Conservation (phyloP, 37 sponge, comb jelly and placozoan species). For the Spongia lamella region DNA sequence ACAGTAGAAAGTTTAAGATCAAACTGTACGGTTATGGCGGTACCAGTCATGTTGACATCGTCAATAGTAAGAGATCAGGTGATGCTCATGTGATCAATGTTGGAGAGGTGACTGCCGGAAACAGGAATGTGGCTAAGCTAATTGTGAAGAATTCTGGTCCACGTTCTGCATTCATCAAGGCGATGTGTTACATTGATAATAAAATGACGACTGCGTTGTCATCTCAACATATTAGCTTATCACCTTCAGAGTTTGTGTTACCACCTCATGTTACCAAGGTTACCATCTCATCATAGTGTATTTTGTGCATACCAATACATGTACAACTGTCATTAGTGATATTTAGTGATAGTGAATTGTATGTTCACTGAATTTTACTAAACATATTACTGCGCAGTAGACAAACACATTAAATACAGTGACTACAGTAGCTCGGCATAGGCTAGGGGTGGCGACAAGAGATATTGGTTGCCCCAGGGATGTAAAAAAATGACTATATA, state of each 20-base stretch:
- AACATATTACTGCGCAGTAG: too few relatives aligned
- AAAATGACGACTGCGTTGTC: slow-evolving; percentile 25
- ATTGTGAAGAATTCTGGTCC: slow-evolving; percentile 51
- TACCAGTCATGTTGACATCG: slow-evolving; percentile 22
- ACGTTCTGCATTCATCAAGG: slow-evolving; percentile 48
- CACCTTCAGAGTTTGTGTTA: slow-evolving; percentile 40
- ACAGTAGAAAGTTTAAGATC: slow-evolving; percentile 51
- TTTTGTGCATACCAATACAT: not conserved
- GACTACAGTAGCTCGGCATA: too few relatives aligned
- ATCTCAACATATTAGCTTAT: slow-evolving; percentile 10
- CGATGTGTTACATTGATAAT: slow-evolving; percentile 10
- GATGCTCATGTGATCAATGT: slow-evolving; percentile 19
- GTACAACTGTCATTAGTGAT: too few relatives aligned
- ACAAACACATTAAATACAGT: too few relatives aligned
- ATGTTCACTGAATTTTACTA: too few relatives aligned
- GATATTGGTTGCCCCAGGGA: too few relatives aligned
- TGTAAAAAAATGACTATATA: too few relatives aligned
- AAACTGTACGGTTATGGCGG: slow-evolving; percentile 71
- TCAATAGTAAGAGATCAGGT: slow-evolving; percentile 6
- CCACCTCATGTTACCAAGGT: slow-evolving; percentile 27
- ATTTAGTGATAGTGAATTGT: too few relatives aligned
- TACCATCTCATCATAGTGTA: not conserved
- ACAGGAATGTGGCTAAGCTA: slow-evolving; percentile 26
- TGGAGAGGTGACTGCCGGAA: slow-evolving; percentile 16
- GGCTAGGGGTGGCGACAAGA: too few relatives aligned